phyloP scores from a whole-genome alignment of 2,888 invertebrate genomes.

The Protonemura montana region DNA sequence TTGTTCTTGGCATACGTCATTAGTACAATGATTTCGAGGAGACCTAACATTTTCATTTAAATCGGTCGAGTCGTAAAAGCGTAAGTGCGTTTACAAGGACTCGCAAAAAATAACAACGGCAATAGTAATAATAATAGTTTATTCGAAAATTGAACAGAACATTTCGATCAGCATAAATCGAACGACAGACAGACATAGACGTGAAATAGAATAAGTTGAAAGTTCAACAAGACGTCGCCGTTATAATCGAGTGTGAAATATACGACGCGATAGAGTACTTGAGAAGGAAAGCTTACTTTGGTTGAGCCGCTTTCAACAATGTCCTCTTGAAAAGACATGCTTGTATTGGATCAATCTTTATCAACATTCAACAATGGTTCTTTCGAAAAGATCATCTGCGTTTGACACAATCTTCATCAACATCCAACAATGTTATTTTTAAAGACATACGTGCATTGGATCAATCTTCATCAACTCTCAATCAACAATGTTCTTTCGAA shows the following conservation, averaged over 20 bases:
- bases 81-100: no score
- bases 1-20: no score
- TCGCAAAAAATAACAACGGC: background rate
- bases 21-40: no score
- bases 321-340: background rate
- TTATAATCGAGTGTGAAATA: background rate
- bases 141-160: slow-evolving; percentile 3
- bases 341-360: background rate
- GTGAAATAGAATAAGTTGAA: background rate
- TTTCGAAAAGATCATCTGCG: background rate
- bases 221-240: background rate
- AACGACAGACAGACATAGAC: background rate
- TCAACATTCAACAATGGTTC: background rate
- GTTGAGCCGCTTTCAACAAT: no score
- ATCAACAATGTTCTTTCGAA: no score
- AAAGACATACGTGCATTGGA: no score
- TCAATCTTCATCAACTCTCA: no score
- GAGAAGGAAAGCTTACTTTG: no score
- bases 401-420: background rate
- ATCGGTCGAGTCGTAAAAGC: no score
- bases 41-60: no score
- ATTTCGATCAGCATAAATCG: slow-evolving; percentile 7
- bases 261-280: background rate
- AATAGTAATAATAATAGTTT: background rate
- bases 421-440: background rate